Percentiles rank a stretch among this genome's conserved stretches.
phyloP scores from a whole-genome alignment of 2,888 invertebrate genomes.

The Nemapogon koenigi region DNA sequence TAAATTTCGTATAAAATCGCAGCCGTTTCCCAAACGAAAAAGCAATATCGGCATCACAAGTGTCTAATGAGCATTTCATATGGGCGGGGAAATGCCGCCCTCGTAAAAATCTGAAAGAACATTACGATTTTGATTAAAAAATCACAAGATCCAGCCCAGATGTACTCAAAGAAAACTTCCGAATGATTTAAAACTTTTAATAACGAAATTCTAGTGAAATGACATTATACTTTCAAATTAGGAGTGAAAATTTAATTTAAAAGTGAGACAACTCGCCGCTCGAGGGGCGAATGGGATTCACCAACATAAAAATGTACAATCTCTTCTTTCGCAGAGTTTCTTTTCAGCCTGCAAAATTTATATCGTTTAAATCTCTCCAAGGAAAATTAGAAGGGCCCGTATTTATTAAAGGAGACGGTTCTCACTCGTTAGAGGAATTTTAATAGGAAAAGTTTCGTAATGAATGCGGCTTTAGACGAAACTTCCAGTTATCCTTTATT shows the following conservation, averaged over 20 bases:
- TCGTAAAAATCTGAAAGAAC: constrained; percentile 41
- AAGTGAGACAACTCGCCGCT: constrained; percentile 59
- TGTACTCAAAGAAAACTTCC: constrained; percentile 45
- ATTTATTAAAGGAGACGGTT: constrained; percentile 59
- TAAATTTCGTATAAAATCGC: background rate
- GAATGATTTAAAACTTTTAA: constrained; percentile 67
- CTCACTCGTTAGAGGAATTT: constrained; percentile 60
- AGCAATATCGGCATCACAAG: constrained; percentile 60
- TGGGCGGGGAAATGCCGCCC: constrained; percentile 41
- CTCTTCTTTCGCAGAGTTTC: constrained; percentile 59
- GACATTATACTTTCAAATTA: constrained; percentile 68
- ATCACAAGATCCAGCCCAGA: constrained; percentile 52
- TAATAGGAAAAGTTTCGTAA: constrained; percentile 57
- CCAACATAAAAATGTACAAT: constrained; percentile 61
- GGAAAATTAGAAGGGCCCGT: constrained; percentile 57
- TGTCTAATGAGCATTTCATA: constrained; percentile 62
- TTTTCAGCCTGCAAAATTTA: constrained; percentile 60
- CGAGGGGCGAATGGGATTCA: constrained; percentile 56
- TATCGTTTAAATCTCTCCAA: constrained; percentile 56
- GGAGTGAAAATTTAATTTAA: constrained; percentile 68
- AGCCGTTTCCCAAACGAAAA: constrained; percentile 32
- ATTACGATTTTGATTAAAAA: constrained; percentile 59
- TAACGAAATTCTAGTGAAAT: constrained; percentile 65
- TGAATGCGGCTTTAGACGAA: constrained; percentile 51
- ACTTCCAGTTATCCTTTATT: constrained; percentile 59